A percentile compares a stretch with the other conserved stretches of the same genome.
phyloP scores from a whole-genome alignment of 2,888 invertebrate genomes.

The Drosophila picticornis region DNA sequence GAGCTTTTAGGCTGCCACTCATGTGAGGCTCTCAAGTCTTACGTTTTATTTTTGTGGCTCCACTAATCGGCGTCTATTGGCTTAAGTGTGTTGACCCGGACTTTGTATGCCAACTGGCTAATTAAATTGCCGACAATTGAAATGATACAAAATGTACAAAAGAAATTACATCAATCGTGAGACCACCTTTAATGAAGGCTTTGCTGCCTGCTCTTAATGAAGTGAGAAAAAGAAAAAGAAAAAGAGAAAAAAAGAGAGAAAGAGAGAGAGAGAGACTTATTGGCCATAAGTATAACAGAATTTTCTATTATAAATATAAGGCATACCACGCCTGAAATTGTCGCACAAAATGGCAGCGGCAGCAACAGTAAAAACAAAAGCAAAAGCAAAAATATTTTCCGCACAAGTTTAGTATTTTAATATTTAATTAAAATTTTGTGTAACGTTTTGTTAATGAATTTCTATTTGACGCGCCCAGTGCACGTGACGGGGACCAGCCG shows the following conservation, averaged over 20 bases:
- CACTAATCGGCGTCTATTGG: constrained; percentile 36
- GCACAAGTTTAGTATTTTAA: constrained; percentile 75
- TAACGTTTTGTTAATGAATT: constrained; percentile 80
- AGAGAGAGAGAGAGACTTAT: constrained; percentile 11
- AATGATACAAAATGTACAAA: constrained; percentile 7
- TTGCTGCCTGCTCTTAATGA: constrained; percentile 53
- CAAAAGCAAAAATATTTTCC: constrained; percentile 48
- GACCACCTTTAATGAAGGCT: constrained; percentile 54
- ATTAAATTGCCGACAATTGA: constrained; percentile 69
- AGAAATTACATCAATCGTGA: constrained; percentile 9
- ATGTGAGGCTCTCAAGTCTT: constrained; percentile 21
- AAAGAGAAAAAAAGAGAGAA: background rate
- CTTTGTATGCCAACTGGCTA: constrained; percentile 31
- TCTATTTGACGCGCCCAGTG: constrained; percentile 72
- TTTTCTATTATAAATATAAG: constrained; percentile 48
- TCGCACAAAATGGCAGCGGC: constrained; percentile 37
- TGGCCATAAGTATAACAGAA: constrained; percentile 56
- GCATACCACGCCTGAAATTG: constrained; percentile 33
- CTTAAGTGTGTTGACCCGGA: constrained; percentile 18
- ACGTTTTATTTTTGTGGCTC: constrained; percentile 43
- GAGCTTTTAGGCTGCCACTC: constrained; percentile 39
- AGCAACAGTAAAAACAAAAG: constrained; percentile 7
- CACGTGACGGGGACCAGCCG: constrained; percentile 67
- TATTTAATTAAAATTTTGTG: constrained; percentile 80
- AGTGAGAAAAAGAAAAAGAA: background rate